Conservation (phyloP, 2,797 vertebrate genomes). For the Zenarchopterus dispar region DNA sequence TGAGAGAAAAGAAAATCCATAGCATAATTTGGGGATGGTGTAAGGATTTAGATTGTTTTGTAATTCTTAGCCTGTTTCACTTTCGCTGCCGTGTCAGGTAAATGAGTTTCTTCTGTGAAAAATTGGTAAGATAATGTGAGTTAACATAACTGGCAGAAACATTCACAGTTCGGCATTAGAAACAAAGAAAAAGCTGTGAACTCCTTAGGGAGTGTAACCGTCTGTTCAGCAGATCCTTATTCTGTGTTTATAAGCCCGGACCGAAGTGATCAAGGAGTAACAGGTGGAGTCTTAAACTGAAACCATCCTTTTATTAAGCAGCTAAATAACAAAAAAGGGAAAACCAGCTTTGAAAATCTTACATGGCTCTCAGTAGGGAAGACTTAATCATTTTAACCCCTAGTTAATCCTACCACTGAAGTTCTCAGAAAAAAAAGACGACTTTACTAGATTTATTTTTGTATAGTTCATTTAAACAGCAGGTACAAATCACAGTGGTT, state of each 20-base stretch:
- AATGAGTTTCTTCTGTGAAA: slow-evolving; percentile 52
- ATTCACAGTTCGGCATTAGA: slow-evolving; percentile 51
- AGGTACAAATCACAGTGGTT: too few relatives aligned
- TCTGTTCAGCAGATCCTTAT: slow-evolving; percentile 4
- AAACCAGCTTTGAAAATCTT: slow-evolving; percentile 13
- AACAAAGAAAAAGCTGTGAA: slow-evolving; percentile 35
- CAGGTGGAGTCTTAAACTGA: slow-evolving; percentile 25
- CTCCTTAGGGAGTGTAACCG: slow-evolving; percentile 38
- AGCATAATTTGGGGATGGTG: not conserved
- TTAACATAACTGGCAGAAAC: slow-evolving; percentile 52
- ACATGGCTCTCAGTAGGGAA: slow-evolving; percentile 21
- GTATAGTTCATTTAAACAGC: too few relatives aligned
- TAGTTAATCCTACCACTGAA: too few relatives aligned
- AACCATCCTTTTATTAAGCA: slow-evolving; percentile 18
- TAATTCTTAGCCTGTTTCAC: not conserved
- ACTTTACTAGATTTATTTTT: too few relatives aligned
- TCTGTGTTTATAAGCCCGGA: slow-evolving; percentile 35
- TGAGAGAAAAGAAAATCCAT: slow-evolving; percentile 12
- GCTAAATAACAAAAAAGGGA: slow-evolving; percentile 18
- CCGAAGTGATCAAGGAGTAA: slow-evolving; percentile 50
- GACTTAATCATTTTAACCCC: slow-evolving; percentile 19
- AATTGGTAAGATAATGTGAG: slow-evolving; percentile 58
- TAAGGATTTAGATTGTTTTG: slow-evolving; percentile 30
- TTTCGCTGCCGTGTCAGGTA: slow-evolving; percentile 6
- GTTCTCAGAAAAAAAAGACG: too few relatives aligned